These are phyloP conservation scores for Dynastes grantii DNA, from an alignment of 2,888 invertebrate species.

Conservation along the genomic window DNA sequence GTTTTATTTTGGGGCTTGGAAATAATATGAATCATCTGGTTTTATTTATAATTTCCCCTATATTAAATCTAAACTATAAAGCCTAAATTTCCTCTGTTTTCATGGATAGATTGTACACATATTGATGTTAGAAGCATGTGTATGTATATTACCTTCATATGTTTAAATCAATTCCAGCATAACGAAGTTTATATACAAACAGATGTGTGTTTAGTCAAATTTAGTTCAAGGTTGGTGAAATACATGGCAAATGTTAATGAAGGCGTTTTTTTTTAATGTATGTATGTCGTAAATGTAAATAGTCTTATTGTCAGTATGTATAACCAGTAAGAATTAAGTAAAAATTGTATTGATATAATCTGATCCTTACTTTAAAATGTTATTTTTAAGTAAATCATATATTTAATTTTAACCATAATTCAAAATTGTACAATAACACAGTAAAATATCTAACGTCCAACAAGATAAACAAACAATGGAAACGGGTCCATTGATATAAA, in stretches of 20 bases:
- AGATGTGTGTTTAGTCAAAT: neutral
- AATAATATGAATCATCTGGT: too few relatives aligned
- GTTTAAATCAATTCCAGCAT: neutral
- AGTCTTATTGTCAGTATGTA: neutral
- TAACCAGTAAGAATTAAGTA: too few relatives aligned
- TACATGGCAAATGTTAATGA: neutral
- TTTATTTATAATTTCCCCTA: too few relatives aligned
- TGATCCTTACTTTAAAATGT: too few relatives aligned
- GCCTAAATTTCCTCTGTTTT: neutral
- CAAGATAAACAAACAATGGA: too few relatives aligned
- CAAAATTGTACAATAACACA: too few relatives aligned
- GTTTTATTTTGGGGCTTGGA: neutral
- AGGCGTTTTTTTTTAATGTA: neutral
- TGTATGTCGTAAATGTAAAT: neutral
- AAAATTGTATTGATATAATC: too few relatives aligned
- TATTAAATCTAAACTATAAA: neutral
- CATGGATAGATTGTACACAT: too few relatives aligned
- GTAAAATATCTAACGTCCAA: too few relatives aligned
- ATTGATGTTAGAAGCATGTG: neutral
- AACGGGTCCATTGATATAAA: too few relatives aligned
- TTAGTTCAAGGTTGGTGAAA: neutral
- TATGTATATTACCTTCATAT: neutral
- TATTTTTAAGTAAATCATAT: too few relatives aligned
- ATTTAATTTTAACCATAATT: too few relatives aligned
- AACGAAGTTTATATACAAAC: neutral